These are phyloP conservation scores for Campoletis sonorensis DNA, from an alignment of 1,140 invertebrate species.

Conservation along the genomic window DNA sequence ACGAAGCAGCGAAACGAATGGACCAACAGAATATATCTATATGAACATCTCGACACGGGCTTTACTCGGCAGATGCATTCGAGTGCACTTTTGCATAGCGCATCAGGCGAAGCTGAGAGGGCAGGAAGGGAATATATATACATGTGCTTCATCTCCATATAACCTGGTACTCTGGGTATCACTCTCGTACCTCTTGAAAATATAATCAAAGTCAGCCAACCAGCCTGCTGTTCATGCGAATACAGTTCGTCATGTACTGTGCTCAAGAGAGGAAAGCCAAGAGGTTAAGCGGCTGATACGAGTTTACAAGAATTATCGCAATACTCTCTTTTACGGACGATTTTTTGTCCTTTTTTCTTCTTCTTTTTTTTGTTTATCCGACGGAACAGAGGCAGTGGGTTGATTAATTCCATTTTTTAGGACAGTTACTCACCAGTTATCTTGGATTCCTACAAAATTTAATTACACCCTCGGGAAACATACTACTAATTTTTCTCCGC, in stretches of 20 bases:
- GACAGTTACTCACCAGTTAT: too few species aligned
- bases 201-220: constrained; percentile 38
- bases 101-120: constrained; percentile 24
- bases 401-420: too few species aligned
- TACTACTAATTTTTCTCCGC: too few species aligned
- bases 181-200: constrained; percentile 24
- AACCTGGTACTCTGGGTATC: neutral
- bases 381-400: too few species aligned
- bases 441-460: too few species aligned
- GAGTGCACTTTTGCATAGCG: constrained; percentile 38
- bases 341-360: neutral
- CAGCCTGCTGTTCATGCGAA: neutral
- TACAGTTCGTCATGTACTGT: neutral
- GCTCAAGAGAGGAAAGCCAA: neutral
- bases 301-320: constrained; percentile 11
- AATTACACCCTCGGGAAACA: too few species aligned
- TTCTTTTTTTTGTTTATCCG: too few species aligned
- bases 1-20: constrained; percentile 5
- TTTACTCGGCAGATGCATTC: constrained; percentile 39
- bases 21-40: constrained; percentile 27
- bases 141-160: neutral
- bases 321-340: neutral
- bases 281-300: neutral
- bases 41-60: constrained; percentile 28
- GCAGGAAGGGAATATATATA: constrained; percentile 6